Base-by-base conservation (phyloP, 2,797 vertebrate species). In the Chanos chanos region DNA sequence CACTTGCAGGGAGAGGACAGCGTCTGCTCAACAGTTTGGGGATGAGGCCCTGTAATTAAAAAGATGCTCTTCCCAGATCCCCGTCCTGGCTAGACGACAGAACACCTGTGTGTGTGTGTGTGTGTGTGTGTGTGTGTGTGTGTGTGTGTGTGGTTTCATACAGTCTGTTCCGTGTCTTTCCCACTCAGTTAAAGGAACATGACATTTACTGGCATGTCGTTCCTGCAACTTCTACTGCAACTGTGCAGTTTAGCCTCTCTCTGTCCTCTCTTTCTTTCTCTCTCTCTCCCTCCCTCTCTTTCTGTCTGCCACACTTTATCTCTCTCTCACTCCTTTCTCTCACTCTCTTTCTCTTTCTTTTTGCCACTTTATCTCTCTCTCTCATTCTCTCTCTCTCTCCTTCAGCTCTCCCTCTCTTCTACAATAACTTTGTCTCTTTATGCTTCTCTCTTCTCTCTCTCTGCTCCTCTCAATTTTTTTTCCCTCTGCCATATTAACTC, bases 1-100 rank as follows among this genome's bases (percentile, higher is more conserved):
- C 68, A 49, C 4, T 50, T 75, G 69, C 84, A 79, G 77, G 74
- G 82, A 51, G 75, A n/a, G 81, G 74, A 80, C 80, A 61, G 60
- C 79, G 87, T 85, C 73, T 82, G 89, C 83, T 89, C 73, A 81
- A 77, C 71, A 73, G 79, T 75, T 88, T 85, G 80, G 81, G 74
- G 78, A 75, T 70, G 73, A 76, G 74, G 44, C 52, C 60, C 72
- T 57, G 70, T 72, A 84, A 82, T 81, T 81, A 81, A 86, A 86
- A 73, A 76, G 73, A 80, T 77, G 70, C 68, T 73, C 77, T 78
- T 81, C 61, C 70, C 65, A 79, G 78, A 76, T 50, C 34, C 49
- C 7, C 6, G 48, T 49, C 57, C 54, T 41, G 31, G 44, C 50
- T 50, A 50, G 43, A 69, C n/a, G n/a, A n/a, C n/a, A 19, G 67